Evolutionary conservation across 2,888 invertebrate species (phyloP), one percentile per base, ranked within the genome.

Genomic region (Mimachlamys varia): DNA sequence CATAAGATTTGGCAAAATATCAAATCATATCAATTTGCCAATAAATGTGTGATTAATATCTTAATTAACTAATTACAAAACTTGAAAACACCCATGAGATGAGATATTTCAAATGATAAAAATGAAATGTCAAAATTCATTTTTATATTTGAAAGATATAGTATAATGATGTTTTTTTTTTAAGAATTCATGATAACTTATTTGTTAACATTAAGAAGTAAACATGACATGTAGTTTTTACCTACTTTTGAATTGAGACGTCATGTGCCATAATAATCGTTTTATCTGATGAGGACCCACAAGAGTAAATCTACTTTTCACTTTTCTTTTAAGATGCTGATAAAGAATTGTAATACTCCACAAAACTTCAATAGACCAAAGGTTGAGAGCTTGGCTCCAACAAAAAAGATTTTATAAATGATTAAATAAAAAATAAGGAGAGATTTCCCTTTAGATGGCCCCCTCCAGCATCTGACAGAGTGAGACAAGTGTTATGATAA

Each of bases 401-500:
- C n/a, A 58, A 22, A 58, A 58, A 58, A 58, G 58, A 58, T 58
- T 19, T 58, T 53, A 19, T 58, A 22, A 58, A 58, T 53, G 58
- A 58, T 58, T 58, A 58, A 58, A 58, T 58, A 58, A 58, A n/a
- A 58, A 58, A 15, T n/a, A n/a, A 58, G 15, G 58, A 58, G 19
- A 58, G 58, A 58, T 58, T 58, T 58, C 58, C 58, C 58, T n/a
- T 58, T 22, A 7, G 58, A 58, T 58, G 58, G 58, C 58, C 58
- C 58, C 53, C 19, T 19, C 22, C n/a, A 58, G 58, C 58, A 22
- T 53, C 58, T 58, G 58, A 58, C 19, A 58, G 58, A 58, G 58
- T 58, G 58, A 58, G 58, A 58, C 58, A 58, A 58, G 58, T 58
- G 58, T 58, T 58, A 58, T 58, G 58, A 58, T 58, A 58, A 58